Conservation (phyloP, 92 coral and sea anemone genomes). For the Palythoa grandis region DNA sequence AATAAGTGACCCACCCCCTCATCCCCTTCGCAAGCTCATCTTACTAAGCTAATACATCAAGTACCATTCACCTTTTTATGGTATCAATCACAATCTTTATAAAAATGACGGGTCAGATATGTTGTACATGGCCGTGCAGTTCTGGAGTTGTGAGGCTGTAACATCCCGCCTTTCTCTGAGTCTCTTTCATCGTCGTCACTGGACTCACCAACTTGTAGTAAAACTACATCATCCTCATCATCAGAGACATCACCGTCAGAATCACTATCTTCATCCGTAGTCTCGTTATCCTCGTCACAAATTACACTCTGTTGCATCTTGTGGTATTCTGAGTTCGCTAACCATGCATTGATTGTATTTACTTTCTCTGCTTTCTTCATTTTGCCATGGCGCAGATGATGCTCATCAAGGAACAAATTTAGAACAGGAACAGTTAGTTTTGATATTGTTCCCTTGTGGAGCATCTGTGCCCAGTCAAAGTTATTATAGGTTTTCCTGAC, state of each 20-base stretch:
- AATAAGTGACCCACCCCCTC: neutral
- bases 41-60: too few species aligned
- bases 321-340: constrained; percentile 47
- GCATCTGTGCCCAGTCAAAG: constrained; percentile 47
- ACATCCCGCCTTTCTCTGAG: too few species aligned
- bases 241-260: constrained; percentile 42
- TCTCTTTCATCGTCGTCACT: too few species aligned
- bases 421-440: constrained; percentile 42
- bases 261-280: constrained; percentile 31
- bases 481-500: constrained; percentile 38
- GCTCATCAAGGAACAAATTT: constrained; percentile 1
- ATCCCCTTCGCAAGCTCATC: neutral
- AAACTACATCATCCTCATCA: constrained; percentile 37
- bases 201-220: constrained; percentile 35
- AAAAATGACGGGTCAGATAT: too few species aligned
- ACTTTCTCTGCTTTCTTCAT: constrained; percentile 45
- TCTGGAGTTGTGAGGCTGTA: too few species aligned
- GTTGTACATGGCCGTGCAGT: too few species aligned
- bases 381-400: constrained; percentile 17
- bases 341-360: constrained; percentile 22
- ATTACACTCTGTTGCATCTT: constrained; percentile 39
- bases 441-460: constrained; percentile 44
- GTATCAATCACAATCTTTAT: too few species aligned
- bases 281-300: constrained; percentile 32
- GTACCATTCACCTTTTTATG: too few species aligned